phyloP scores from a whole-genome alignment of 2,797 vertebrate species.

The Philypnodon macrostomus region DNA sequence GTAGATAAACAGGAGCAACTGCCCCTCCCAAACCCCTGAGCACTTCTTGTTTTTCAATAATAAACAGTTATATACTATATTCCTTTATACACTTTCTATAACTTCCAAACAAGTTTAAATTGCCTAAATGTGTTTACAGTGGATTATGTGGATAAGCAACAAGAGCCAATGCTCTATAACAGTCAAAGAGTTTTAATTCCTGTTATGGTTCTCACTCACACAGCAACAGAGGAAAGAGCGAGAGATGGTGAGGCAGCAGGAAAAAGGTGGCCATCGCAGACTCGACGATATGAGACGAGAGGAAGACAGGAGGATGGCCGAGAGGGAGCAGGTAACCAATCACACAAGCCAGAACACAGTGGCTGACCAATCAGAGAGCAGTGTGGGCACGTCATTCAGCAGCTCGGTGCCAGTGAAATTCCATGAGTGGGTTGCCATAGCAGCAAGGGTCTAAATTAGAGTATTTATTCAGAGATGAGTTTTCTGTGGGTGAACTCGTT shows the following conservation, averaged over 20 bases:
- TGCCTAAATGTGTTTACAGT: too few relatives aligned
- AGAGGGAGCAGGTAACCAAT: constrained; percentile 88
- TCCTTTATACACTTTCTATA: too few relatives aligned
- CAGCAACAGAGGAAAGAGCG: constrained; percentile 93
- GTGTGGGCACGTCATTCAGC: constrained; percentile 54
- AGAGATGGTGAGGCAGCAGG: constrained; percentile 91
- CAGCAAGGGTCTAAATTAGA: constrained; percentile 81
- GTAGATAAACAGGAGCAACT: too few relatives aligned
- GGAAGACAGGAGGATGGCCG: constrained; percentile 87
- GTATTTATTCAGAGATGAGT: constrained; percentile 78
- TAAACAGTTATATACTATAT: too few relatives aligned
- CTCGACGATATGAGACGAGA: constrained; percentile 89
- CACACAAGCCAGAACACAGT: constrained; percentile 25
- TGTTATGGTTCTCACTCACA: constrained; percentile 58
- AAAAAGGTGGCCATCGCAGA: constrained; percentile 89
- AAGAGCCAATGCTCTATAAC: too few relatives aligned
- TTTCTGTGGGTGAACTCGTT: constrained; percentile 75
- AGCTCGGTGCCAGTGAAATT: constrained; percentile 71
- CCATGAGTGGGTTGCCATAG: constrained; percentile 82
- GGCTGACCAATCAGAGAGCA: constrained; percentile 55
- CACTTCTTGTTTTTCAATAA: too few relatives aligned
- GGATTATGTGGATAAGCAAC: too few relatives aligned
- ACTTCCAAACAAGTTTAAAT: too few relatives aligned
- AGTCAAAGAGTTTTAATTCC: too few relatives aligned
- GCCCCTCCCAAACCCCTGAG: too few relatives aligned